These are phyloP conservation scores for Rhingia campestris DNA, from an alignment of 2,888 invertebrate species.

Conservation along the genomic window DNA sequence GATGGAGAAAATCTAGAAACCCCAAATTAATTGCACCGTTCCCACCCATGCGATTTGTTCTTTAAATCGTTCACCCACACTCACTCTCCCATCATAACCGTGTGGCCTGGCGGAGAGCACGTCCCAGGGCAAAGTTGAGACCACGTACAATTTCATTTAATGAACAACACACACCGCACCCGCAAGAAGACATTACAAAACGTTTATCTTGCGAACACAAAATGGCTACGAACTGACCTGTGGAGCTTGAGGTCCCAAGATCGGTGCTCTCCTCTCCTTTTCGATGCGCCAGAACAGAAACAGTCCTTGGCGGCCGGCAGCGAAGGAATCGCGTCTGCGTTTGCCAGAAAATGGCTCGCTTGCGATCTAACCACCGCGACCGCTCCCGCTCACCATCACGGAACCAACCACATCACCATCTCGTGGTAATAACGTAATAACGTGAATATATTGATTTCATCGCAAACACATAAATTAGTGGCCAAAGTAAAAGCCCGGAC, in stretches of 20 bases:
- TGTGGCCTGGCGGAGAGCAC: neutral
- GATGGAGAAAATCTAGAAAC: neutral
- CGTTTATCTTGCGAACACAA: constrained; percentile 59
- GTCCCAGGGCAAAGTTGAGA: constrained; percentile 63
- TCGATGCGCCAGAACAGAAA: constrained; percentile 20
- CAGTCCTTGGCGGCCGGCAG: constrained; percentile 49
- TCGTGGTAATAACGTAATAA: constrained; percentile 72
- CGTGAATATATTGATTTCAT: constrained; percentile 75
- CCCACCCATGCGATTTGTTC: constrained; percentile 34
- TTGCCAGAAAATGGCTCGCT: constrained; percentile 34
- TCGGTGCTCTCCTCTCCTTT: constrained; percentile 22
- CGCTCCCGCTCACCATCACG: neutral
- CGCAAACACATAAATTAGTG: constrained; percentile 75
- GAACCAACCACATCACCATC: constrained; percentile 2
- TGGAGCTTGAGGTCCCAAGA: constrained; percentile 34
- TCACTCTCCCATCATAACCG: constrained; percentile 14
- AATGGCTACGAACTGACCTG: constrained; percentile 63
- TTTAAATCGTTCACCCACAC: constrained; percentile 35
- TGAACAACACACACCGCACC: constrained; percentile 61
- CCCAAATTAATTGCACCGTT: constrained; percentile 11
- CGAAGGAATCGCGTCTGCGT: constrained; percentile 25
- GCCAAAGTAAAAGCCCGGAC: constrained; percentile 68
- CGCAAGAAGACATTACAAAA: constrained; percentile 53
- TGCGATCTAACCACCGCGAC: neutral
- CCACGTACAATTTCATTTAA: constrained; percentile 65